Percentiles rank a stretch among this genome's conserved stretches.
Evolutionary conservation across 1,140 invertebrate genomes (phyloP).

Genomic region (Zaprionus davidi): DNA sequence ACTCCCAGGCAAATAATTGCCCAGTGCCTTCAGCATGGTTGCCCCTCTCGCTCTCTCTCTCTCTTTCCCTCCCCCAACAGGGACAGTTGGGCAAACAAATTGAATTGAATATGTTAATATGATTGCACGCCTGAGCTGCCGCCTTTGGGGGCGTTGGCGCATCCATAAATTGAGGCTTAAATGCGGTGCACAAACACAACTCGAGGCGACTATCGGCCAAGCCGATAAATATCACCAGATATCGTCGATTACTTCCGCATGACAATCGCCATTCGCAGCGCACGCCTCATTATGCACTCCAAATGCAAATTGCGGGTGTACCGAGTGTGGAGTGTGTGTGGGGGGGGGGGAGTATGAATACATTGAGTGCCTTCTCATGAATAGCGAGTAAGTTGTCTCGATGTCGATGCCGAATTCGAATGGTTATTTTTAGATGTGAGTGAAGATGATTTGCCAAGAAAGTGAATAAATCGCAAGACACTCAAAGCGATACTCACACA

Average conservation of each 20-base stretch:
- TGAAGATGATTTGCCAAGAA: conserved; percentile 1
- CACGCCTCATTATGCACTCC: conserved; percentile 22
- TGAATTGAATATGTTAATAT: conserved; percentile 78
- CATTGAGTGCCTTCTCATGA: neutral
- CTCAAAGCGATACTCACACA: neutral
- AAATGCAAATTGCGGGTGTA: conserved; percentile 61
- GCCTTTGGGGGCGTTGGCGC: no score
- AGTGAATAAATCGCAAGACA: neutral
- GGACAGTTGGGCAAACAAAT: conserved; percentile 72
- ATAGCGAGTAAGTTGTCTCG: conserved; percentile 1
- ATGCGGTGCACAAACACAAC: conserved; percentile 22
- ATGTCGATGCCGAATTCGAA: neutral
- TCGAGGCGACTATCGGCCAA: conserved; percentile 3
- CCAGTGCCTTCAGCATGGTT: neutral
- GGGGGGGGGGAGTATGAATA: neutral
- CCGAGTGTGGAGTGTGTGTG: neutral
- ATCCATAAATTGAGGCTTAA: conserved; percentile 62
- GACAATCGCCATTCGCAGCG: conserved; percentile 34
- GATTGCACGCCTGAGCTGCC: conserved; percentile 55
- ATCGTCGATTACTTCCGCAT: conserved; percentile 48
- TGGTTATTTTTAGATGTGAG: neutral
- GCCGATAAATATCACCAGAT: neutral
- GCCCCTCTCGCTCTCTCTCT: neutral
- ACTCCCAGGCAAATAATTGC: conserved; percentile 3
- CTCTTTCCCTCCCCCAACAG: conserved; percentile 24